These are phyloP conservation scores for Ophion ventricosus DNA, from an alignment of 2,888 invertebrate species.

Conservation along the genomic window DNA sequence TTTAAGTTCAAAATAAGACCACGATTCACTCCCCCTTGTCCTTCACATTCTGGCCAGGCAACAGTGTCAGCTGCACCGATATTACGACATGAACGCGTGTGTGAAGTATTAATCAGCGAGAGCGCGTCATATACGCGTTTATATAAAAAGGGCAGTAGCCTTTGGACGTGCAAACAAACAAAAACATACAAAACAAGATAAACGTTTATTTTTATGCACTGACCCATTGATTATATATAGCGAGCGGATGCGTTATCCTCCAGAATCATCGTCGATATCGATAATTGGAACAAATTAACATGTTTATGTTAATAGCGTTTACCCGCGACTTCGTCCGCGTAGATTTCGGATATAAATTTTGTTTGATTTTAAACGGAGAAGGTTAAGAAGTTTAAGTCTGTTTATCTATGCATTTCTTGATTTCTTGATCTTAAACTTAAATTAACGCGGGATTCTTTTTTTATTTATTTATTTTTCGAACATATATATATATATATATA, in stretches of 20 bases:
- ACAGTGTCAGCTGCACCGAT: constrained; percentile 44
- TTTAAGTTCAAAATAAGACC: constrained; percentile 64
- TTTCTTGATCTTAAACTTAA: no score
- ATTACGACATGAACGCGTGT: constrained; percentile 14
- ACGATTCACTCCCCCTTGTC: constrained; percentile 15
- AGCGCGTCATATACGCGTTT: neutral
- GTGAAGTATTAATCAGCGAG: constrained; percentile 44
- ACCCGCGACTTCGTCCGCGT: no score
- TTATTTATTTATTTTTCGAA: no score
- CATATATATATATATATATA: no score
- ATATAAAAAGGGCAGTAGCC: constrained; percentile 8
- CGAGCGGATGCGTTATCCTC: constrained; percentile 45
- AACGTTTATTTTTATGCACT: constrained; percentile 28
- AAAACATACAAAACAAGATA: constrained; percentile 7
- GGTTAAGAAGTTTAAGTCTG: no score
- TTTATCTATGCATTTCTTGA: no score
- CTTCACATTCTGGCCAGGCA: constrained; percentile 36
- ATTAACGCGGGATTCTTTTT: no score
- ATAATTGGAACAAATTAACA: constrained; percentile 49
- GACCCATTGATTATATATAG: constrained; percentile 26
- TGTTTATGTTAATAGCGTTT: constrained; percentile 35
- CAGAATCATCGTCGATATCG: constrained; percentile 42
- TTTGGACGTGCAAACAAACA: neutral
- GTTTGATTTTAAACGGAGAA: no score
- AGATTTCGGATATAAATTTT: no score